Evolutionary conservation across 2,888 invertebrate genomes (phyloP).

Genomic region (Hyalella azteca): DNA sequence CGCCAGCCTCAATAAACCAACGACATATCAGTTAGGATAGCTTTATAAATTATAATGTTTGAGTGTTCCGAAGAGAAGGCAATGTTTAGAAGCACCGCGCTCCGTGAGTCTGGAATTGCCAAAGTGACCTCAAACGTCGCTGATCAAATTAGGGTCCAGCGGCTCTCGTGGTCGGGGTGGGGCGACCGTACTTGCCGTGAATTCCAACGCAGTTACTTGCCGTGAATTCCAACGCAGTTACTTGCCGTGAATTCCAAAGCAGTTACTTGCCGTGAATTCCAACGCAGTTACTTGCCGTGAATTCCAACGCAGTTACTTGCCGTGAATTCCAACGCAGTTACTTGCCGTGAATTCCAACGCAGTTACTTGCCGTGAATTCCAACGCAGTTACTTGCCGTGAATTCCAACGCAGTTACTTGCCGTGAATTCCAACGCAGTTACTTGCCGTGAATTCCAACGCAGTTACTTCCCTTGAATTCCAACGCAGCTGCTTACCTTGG

Average conservation of each 20-base stretch:
- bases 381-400: constrained; percentile 63
- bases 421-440: constrained; percentile 63
- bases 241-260: constrained; percentile 63
- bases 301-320: constrained; percentile 63
- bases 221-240: constrained; percentile 63
- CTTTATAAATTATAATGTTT: too few species aligned
- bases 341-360: constrained; percentile 63
- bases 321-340: constrained; percentile 63
- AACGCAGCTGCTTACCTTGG: constrained; percentile 63
- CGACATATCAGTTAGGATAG: too few species aligned
- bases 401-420: constrained; percentile 63
- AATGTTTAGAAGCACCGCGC: background rate
- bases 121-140: background rate
- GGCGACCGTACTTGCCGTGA: background rate
- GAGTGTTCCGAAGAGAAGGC: too few species aligned
- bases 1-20: too few species aligned
- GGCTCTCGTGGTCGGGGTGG: background rate
- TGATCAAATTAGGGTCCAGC: background rate
- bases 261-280: constrained; percentile 63
- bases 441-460: constrained; percentile 63
- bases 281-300: constrained; percentile 63
- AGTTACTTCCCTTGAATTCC: constrained; percentile 64
- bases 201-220: too few species aligned
- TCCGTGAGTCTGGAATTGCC: background rate
- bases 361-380: constrained; percentile 63